These are phyloP conservation scores for Typhlomys cinereus DNA, from an alignment of 2,113 vertebrate genomes.

Conservation along the genomic window DNA sequence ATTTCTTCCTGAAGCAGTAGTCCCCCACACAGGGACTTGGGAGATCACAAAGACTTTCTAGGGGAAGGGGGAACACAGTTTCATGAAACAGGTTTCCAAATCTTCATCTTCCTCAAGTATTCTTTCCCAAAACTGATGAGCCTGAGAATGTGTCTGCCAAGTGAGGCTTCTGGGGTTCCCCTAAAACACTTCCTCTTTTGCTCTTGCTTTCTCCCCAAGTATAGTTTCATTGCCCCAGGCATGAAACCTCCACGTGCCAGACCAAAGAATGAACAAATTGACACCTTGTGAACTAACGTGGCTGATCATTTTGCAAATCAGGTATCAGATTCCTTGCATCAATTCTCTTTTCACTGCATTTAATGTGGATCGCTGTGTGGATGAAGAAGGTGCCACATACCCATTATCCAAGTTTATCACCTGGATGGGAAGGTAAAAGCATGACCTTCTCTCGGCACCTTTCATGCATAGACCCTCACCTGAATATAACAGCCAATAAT, in stretches of 20 bases:
- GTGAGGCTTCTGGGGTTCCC: conserved; percentile 50
- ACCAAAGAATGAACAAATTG: not conserved
- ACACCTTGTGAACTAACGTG: not conserved
- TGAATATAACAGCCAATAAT: not conserved
- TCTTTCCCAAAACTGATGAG: conserved; percentile 33
- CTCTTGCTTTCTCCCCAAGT: conserved; percentile 6
- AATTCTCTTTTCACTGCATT: conserved; percentile 10
- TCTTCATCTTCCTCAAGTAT: not conserved
- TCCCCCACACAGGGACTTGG: no score
- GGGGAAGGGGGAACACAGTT: not conserved
- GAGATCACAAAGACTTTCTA: not conserved
- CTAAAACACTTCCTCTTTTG: conserved; percentile 62
- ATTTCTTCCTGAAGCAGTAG: conserved; percentile 13
- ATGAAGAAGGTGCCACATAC: not conserved
- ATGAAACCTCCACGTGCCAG: not conserved
- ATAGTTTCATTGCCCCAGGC: not conserved
- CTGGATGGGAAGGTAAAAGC: not conserved
- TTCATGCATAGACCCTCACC: not conserved
- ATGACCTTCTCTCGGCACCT: no score
- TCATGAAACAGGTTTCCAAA: conserved; percentile 25
- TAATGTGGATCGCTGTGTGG: not conserved
- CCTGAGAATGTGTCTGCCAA: conserved; percentile 33
- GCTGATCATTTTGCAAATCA: not conserved
- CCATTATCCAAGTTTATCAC: not conserved
- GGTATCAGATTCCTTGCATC: not conserved